These are phyloP conservation scores for Neodontobutis hainanensis DNA, from an alignment of 2,113 vertebrate genomes.

Conservation along the genomic window DNA sequence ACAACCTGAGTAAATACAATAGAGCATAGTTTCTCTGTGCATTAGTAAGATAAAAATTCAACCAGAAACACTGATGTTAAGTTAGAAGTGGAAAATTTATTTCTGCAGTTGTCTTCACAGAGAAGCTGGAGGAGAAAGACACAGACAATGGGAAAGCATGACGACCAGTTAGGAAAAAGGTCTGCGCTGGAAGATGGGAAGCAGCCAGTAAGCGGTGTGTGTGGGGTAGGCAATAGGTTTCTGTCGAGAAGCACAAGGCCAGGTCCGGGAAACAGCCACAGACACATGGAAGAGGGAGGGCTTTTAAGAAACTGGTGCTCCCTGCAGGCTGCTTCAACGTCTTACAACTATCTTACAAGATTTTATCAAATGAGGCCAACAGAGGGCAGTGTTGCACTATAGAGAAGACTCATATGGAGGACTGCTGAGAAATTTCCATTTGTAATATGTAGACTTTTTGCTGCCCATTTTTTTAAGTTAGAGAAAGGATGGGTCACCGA, in stretches of 20 bases:
- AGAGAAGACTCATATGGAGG: neutral
- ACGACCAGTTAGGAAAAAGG: constrained; percentile 47
- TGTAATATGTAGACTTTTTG: no score
- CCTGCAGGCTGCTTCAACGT: constrained; percentile 7
- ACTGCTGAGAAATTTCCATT: neutral
- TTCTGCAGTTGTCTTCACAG: constrained; percentile 62
- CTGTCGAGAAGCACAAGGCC: constrained; percentile 38
- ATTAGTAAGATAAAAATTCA: constrained; percentile 14
- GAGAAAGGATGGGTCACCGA: neutral
- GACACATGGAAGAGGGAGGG: constrained; percentile 29
- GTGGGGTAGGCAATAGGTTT: constrained; percentile 15
- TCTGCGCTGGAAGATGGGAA: constrained; percentile 41
- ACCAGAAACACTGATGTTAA: constrained; percentile 34
- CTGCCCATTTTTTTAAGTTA: no score
- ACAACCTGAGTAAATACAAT: neutral
- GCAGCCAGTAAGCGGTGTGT: constrained; percentile 25
- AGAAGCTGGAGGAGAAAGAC: constrained; percentile 65
- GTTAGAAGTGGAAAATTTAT: constrained; percentile 43
- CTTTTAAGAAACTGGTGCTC: constrained; percentile 10
- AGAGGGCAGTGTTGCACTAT: constrained; percentile 66
- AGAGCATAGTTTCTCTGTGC: neutral
- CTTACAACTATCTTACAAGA: constrained; percentile 3
- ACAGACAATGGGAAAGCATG: constrained; percentile 55
- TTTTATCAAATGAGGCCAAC: constrained; percentile 33
- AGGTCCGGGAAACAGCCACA: constrained; percentile 30